Percentiles rank a stretch among this genome's conserved stretches.
These are phyloP conservation scores for Rhopilema esculentum DNA, from an alignment of 30 jellyfish, hydroid and myxozoan species.

Conservation along the genomic window DNA sequence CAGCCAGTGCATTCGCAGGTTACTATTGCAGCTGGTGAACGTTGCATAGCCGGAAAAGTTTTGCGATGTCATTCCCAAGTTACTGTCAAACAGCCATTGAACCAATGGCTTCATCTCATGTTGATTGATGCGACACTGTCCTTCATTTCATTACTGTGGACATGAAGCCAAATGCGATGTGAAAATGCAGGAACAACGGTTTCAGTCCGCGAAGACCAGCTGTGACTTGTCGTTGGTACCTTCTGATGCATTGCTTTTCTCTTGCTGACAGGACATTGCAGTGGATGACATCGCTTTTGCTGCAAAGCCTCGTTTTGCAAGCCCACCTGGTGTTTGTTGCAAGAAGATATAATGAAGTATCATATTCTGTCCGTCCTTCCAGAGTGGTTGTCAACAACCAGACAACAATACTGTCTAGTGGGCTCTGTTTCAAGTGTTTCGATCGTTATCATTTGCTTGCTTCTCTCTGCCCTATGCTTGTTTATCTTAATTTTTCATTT, in stretches of 20 bases:
- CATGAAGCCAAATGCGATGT: not conserved
- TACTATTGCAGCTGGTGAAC: not conserved
- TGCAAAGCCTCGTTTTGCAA: not conserved
- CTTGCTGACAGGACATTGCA: not conserved
- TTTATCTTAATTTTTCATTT: not conserved
- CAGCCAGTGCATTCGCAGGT: not conserved
- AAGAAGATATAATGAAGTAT: not conserved
- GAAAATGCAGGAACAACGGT: not conserved
- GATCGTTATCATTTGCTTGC: not conserved
- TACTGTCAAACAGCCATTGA: not conserved
- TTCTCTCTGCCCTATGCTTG: not conserved
- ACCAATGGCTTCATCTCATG: not conserved
- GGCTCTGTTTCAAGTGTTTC: conserved; percentile 8
- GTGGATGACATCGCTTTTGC: not conserved
- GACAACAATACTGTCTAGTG: conserved; percentile 1
- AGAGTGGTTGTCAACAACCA: not conserved
- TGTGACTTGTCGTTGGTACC: not conserved
- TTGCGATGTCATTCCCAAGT: not conserved
- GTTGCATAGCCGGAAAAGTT: not conserved
- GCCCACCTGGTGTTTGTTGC: not conserved
- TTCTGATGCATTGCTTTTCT: not conserved
- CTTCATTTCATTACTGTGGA: not conserved
- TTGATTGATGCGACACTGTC: not conserved
- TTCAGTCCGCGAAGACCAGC: not conserved
- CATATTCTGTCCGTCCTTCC: not conserved